Base-by-base conservation (phyloP, 2,113 vertebrate genomes). In the Pelecanoides urinatrix region DNA sequence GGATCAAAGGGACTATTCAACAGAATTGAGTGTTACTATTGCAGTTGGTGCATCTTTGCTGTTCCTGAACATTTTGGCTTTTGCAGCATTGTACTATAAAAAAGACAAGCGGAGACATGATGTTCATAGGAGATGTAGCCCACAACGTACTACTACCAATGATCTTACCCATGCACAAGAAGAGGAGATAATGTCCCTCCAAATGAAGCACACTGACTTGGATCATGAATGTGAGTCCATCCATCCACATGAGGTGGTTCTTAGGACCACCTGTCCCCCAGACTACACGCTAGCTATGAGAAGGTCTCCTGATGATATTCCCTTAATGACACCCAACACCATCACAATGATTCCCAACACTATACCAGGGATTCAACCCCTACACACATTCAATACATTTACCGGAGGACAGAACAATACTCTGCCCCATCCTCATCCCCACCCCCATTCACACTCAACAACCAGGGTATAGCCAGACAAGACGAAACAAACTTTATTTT, bases 261-360 rank as follows among this genome's bases (percentile, higher is more conserved):
- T 99, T 58, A 98, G 99, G 98, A 99, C 99, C 99, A 98, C 99
- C 98, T 99, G 99, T 55, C 99, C 99, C 77, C 99, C 99, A 75
- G 99, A 99, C 99, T 99, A 99, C 98, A 99, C 99, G 30, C 98
- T 99, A 98, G 99, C 99, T 97, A 99, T 99, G 99, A 98, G 99
- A 92, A 98, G 99, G 96, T 99, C 99, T 73, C 99, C 99, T 63
- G 99, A 99, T 78, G 99, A 99, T 98, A 99, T 99, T 97, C 99
- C 99, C 34, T 98, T 99, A 98, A 99, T 99, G 99, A 99, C 99
- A 82, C 99, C 99, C 91, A 99, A 99, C 98, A 99, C 99, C 97
- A 99, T 99, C 96, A 99, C 99, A 96, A 99, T 99, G 99, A 99
- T 99, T 95, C 99, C 99, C 96, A 99, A 99, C 98, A 99, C 98